Conservation (phyloP, 2,113 vertebrate genomes). For the Poeciliopsis retropinna region DNA sequence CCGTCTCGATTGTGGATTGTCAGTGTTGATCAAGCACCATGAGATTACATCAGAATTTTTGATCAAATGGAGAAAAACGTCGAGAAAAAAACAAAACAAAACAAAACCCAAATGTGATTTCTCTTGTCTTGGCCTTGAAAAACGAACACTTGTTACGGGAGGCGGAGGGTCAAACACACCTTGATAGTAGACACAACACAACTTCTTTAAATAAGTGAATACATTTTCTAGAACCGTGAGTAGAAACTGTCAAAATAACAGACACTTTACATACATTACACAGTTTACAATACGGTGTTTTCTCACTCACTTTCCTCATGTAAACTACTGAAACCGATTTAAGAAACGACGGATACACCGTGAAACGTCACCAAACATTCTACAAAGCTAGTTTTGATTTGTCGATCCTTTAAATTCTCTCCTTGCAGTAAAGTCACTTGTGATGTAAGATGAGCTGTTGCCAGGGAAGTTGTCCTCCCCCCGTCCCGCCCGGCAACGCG, state of each 20-base stretch:
- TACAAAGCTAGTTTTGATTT: conserved; percentile 72
- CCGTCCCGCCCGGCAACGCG: background rate
- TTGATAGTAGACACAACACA: conserved; percentile 69
- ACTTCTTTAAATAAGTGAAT: conserved; percentile 73
- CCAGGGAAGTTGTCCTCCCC: background rate
- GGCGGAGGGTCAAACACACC: conserved; percentile 55
- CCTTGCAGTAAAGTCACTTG: conserved; percentile 63
- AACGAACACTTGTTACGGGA: conserved; percentile 44
- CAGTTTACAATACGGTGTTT: conserved; percentile 68
- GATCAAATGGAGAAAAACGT: conserved; percentile 28
- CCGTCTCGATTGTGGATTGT: conserved; percentile 74
- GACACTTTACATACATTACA: conserved; percentile 77
- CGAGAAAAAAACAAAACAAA: conserved; percentile 45
- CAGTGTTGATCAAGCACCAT: conserved; percentile 78
- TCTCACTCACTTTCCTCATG: conserved; percentile 67
- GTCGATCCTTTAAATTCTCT: conserved; percentile 51
- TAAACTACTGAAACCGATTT: conserved; percentile 73
- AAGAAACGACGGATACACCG: conserved; percentile 61
- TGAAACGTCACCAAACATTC: conserved; percentile 74
- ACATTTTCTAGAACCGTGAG: conserved; percentile 70
- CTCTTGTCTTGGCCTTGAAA: conserved; percentile 35
- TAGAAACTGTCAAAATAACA: conserved; percentile 74
- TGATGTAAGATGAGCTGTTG: conserved; percentile 42
- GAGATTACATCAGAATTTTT: conserved; percentile 68
- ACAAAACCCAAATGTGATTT: conserved; percentile 13